Base-by-base conservation (phyloP, 2,888 invertebrate species). In the Beris morrisii region DNA sequence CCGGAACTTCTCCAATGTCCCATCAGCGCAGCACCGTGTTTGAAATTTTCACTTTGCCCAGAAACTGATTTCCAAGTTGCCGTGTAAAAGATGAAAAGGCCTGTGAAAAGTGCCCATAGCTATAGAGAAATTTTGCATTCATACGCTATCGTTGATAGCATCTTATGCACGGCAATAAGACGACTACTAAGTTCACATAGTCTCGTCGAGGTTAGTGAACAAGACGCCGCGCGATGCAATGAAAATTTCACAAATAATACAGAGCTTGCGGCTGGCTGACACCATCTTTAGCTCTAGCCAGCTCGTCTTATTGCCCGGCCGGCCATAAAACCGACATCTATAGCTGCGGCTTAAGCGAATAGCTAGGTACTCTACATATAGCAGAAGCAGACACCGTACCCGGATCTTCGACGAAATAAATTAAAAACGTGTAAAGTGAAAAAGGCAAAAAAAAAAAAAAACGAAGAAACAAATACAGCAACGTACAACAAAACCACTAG, bases 91-190 rank as follows among this genome's bases (percentile, higher is more conserved):
- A 38, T 28, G 55, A 11, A 55, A 38, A 55, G 4, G 38, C 38
- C 38, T 38, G 7, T 22, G 22, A 22, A 22, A 5, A 31, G 32
- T 12, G 55, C 31, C 55, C 2, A 30, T 22, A 5, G 4, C 22
- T 38, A 38, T 38, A 58, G 57, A 58, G 57, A 58, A 58, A 58
- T 58, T 55, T 58, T 28, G 57, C 57, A 58, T 58, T 58, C 28
- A 11, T 22, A 44, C 28, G 45, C 28, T 45, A 28, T 45, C 45
- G 11, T 12, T 32, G 45, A 28, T 6, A 45, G 22, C 12, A 57
- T 44, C 28, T 45, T 58, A 53, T 7, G 11, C 4, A 28, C 15
- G 13, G 57, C 57, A 30, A 7, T 9, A 22, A 45, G 38, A 5
- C 38, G 38, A 9, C 38, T 38, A 3, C 7, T 9, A 38, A 38